These are phyloP conservation scores for Phrynocephalus guinanensis DNA, from an alignment of 2,797 vertebrate species.

Conservation along the genomic window DNA sequence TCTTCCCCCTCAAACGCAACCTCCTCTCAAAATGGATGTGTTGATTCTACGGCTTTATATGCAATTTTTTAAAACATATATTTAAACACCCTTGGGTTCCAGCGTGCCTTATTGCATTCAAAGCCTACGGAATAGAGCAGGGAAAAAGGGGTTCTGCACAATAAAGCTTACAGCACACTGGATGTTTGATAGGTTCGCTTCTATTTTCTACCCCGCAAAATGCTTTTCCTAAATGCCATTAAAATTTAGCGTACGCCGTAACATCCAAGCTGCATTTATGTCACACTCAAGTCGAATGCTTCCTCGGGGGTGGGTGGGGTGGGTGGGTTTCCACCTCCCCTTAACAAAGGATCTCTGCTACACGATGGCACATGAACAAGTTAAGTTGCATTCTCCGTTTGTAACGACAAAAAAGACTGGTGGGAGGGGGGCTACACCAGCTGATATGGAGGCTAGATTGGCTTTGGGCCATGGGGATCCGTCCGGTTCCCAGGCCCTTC, in stretches of 20 bases:
- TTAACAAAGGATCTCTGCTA: not conserved
- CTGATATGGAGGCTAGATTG: too few relatives aligned
- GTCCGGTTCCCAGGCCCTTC: too few relatives aligned
- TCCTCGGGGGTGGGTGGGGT: constrained; percentile 39
- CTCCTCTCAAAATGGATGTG: constrained; percentile 55
- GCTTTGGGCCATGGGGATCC: too few relatives aligned
- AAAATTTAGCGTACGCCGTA: constrained; percentile 79
- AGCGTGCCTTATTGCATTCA: constrained; percentile 75
- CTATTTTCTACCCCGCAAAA: constrained; percentile 80
- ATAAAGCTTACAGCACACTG: constrained; percentile 77
- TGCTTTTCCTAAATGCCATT: constrained; percentile 81
- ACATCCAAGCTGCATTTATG: constrained; percentile 75
- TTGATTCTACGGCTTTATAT: constrained; percentile 51
- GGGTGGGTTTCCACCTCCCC: constrained; percentile 50
- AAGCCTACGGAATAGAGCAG: constrained; percentile 77
- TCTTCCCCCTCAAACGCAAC: constrained; percentile 54
- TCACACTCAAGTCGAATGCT: constrained; percentile 76
- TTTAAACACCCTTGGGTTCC: constrained; percentile 73
- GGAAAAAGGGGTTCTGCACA: constrained; percentile 75
- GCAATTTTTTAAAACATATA: constrained; percentile 46
- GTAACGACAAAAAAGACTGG: constrained; percentile 31
- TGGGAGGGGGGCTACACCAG: too few relatives aligned
- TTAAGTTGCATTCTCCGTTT: constrained; percentile 59
- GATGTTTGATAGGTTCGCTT: constrained; percentile 79
- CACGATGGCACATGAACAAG: constrained; percentile 57